Percentiles rank a stretch among this genome's conserved stretches.
These are phyloP conservation scores for Prionailurus bengalensis DNA, from an alignment of 2,113 vertebrate species.

Conservation along the genomic window DNA sequence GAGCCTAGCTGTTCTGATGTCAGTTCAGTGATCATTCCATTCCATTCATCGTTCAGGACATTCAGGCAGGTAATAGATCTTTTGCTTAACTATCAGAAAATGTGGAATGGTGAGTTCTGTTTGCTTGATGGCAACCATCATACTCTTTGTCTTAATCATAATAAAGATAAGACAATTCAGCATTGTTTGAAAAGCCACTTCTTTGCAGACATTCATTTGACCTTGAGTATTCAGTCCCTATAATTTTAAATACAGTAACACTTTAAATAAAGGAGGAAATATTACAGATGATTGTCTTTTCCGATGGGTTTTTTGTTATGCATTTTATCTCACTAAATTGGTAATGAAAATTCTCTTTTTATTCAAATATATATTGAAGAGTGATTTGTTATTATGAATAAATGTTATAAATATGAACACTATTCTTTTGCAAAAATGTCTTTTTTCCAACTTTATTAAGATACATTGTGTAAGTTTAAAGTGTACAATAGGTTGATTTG, in stretches of 20 bases:
- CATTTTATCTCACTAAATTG: neutral
- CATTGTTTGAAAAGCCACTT: neutral
- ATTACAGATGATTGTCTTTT: neutral
- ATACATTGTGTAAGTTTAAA: neutral
- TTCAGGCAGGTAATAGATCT: neutral
- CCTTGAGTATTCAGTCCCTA: neutral
- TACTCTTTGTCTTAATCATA: neutral
- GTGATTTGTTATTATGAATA: neutral
- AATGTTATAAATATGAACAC: neutral
- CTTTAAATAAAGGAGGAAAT: neutral
- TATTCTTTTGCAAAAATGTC: neutral
- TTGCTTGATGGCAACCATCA: neutral
- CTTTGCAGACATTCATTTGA: neutral
- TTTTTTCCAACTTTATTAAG: neutral
- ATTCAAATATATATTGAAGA: neutral
- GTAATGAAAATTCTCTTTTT: neutral
- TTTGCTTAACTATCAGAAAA: neutral
- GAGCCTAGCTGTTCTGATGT: neutral
- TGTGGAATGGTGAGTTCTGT: neutral
- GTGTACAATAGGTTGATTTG: neutral
- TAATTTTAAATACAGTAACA: neutral
- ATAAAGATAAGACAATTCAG: neutral
- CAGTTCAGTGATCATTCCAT: neutral
- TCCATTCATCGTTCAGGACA: neutral
- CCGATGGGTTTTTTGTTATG: neutral